phyloP scores from a whole-genome alignment of 2,113 vertebrate genomes.

The Loxodonta africana region DNA sequence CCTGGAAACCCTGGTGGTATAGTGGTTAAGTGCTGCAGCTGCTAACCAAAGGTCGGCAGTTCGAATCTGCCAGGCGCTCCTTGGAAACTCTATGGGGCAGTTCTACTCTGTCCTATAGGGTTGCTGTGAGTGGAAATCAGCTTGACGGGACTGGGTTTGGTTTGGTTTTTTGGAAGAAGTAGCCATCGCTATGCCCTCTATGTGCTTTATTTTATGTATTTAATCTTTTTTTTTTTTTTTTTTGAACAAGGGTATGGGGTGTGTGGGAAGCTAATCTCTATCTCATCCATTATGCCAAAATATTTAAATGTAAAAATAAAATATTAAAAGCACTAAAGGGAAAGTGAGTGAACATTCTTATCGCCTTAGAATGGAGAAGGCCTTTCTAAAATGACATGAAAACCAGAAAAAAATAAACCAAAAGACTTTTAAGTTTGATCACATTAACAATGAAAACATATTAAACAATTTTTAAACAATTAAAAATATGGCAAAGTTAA shows the following conservation, averaged over 20 bases:
- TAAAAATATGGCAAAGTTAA: neutral
- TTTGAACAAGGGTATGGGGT: neutral
- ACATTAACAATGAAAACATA: conserved; percentile 33
- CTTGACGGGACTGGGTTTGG: too few relatives aligned
- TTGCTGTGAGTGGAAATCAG: too few relatives aligned
- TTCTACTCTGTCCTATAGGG: too few relatives aligned
- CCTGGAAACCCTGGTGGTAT: too few relatives aligned
- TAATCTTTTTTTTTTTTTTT: neutral
- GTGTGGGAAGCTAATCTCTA: neutral
- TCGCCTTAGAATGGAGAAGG: neutral
- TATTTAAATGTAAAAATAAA: conserved; percentile 48
- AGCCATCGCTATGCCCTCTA: neutral
- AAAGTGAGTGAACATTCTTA: neutral
- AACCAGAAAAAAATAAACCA: conserved; percentile 18
- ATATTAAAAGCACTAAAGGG: neutral
- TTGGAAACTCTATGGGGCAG: too few relatives aligned
- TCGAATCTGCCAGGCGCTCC: too few relatives aligned
- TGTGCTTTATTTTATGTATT: neutral
- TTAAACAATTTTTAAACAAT: neutral
- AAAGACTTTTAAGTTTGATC: neutral
- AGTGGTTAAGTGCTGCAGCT: too few relatives aligned
- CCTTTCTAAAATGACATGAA: conserved; percentile 31
- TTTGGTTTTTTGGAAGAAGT: neutral
- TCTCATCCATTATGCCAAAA: neutral
- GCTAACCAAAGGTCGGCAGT: too few relatives aligned